Evolutionary conservation across 2,113 vertebrate genomes (phyloP), one percentile per base, ranked within the genome.

Genomic region (Psilopogon haemacephalus): DNA sequence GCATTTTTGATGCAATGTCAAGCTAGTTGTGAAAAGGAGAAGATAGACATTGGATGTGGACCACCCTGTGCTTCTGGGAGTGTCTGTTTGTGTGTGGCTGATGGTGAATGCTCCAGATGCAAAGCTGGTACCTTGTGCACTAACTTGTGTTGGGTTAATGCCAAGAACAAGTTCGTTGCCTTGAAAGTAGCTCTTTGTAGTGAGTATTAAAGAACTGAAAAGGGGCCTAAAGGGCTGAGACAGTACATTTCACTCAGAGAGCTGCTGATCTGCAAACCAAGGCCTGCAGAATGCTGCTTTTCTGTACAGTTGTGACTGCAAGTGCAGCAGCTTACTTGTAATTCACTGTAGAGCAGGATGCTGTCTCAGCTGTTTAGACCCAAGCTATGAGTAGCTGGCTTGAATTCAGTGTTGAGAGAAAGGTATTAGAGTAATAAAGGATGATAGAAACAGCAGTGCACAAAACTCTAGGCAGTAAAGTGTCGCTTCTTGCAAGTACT

Each of bases 221-320:
- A 69, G 37, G 52, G 19, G 4, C 17, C 12, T 32, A 37, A 58
- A 52, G 37, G 33, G 19, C 35, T 37, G 16, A 68, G 58, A 64
- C 30, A 58, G 14, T 50, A 4, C 2, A 2, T 81, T 67, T 60
- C 7, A 32, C 7, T 63, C 46, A 38, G 18, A 50, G 60, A 90
- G 30, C 46, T 78, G 60, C 27, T 73, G 69, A 7, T 44, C 50
- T 74, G 40, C 56, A 42, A 54, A 42, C 52, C 8, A 55, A 54
- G 56, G 20, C 64, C 1, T 6, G 33, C 63, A 54, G 38, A 67
- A 62, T 0, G 3, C 60, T 42, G 19, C 62, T 69, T 26, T 38
- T 30, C 2, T 3, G 11, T 63, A 42, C 2, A 1, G 9, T 1
- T 30, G 12, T 30, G 56, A 76, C 44, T 1, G 2, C 35, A 56